Conservation (phyloP, 1,140 invertebrate genomes). For the Cotesia glomerata region DNA sequence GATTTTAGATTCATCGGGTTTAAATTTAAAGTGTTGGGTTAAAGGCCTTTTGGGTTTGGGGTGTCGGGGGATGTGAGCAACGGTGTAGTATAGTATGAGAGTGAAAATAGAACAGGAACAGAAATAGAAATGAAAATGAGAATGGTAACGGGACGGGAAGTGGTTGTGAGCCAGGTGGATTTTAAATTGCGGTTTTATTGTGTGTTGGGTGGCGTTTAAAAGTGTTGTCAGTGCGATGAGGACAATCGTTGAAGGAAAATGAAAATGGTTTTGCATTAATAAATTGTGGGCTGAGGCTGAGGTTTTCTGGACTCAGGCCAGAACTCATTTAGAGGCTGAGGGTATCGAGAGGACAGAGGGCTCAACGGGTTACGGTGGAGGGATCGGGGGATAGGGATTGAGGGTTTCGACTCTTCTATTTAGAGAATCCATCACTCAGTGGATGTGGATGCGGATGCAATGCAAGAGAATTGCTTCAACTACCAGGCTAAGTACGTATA, state of each 20-base stretch:
- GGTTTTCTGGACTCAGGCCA: slow-evolving; percentile 41
- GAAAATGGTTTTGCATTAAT: slow-evolving; percentile 47
- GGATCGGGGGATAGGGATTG: no score
- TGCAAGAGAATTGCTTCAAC: slow-evolving; percentile 19
- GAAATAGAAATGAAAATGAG: no score
- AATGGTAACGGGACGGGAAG: no score
- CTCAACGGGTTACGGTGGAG: no score
- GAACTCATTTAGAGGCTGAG: slow-evolving; percentile 24
- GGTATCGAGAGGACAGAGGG: no score
- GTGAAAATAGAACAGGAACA: no score
- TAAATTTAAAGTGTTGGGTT: no score
- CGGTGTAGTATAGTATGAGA: no score
- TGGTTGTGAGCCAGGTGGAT: not conserved
- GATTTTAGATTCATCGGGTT: not conserved
- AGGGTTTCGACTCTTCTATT: slow-evolving; percentile 37
- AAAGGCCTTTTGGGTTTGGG: no score
- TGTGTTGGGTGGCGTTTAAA: slow-evolving; percentile 7
- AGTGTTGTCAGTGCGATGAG: slow-evolving; percentile 9
- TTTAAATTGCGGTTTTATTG: not conserved
- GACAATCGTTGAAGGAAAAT: slow-evolving; percentile 33
- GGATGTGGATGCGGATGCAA: not conserved
- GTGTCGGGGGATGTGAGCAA: no score
- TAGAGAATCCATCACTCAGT: slow-evolving; percentile 44
- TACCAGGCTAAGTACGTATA: slow-evolving; percentile 32
- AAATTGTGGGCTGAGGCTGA: slow-evolving; percentile 42